phyloP scores from a whole-genome alignment of 2,888 invertebrate genomes.

The Xylota sylvarum region DNA sequence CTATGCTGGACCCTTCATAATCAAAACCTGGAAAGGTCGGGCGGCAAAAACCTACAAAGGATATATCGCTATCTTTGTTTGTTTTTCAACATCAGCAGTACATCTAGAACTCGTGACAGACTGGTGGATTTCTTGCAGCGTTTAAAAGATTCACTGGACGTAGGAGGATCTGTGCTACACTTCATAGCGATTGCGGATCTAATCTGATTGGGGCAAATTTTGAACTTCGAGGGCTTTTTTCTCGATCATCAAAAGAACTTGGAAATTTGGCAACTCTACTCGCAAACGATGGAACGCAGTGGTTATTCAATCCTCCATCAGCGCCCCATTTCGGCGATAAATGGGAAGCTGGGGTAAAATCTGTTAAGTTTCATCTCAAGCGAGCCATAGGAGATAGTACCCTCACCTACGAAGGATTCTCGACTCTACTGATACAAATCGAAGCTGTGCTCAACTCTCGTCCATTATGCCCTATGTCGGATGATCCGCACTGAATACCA shows the following conservation, averaged over 20 bases:
- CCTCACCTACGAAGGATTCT: constrained; percentile 26
- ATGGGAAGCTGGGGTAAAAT: constrained; percentile 35
- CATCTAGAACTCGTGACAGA: constrained; percentile 63
- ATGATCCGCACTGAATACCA: background rate
- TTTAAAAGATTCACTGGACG: constrained; percentile 78
- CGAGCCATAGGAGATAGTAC: background rate
- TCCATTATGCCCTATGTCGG: too few species aligned
- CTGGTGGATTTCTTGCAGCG: constrained; percentile 77
- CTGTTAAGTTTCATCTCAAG: constrained; percentile 21
- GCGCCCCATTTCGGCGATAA: constrained; percentile 36
- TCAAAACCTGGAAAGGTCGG: too few species aligned
- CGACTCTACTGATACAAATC: constrained; percentile 5
- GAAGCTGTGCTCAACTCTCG: background rate
- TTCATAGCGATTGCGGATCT: constrained; percentile 79
- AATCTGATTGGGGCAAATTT: constrained; percentile 79
- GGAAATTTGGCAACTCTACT: too few species aligned
- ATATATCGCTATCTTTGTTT: too few species aligned
- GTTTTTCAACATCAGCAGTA: constrained; percentile 45
- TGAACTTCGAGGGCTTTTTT: constrained; percentile 80
- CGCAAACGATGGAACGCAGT: too few species aligned
- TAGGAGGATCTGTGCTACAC: constrained; percentile 76
- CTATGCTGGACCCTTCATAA: too few species aligned
- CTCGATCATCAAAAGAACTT: too few species aligned
- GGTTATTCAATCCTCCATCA: too few species aligned
- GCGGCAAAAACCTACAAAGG: too few species aligned